A percentile compares a stretch with the other conserved stretches of the same genome.
phyloP scores from a whole-genome alignment of 1,140 invertebrate species.

The Sesamia nonagrioides region DNA sequence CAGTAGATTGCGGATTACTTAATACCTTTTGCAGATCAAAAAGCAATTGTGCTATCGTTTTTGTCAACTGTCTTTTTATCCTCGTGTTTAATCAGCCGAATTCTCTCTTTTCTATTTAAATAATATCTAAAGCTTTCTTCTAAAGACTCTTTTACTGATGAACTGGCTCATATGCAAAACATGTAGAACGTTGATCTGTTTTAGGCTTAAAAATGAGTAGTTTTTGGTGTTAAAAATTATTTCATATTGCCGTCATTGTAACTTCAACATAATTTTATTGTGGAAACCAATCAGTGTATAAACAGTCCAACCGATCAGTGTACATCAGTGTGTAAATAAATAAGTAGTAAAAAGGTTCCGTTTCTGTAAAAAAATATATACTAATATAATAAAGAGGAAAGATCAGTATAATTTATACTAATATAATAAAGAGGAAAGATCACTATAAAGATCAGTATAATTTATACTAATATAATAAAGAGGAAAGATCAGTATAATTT shows the following conservation, averaged over 20 bases:
- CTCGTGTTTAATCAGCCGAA: slow-evolving; percentile 51
- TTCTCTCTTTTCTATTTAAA: slow-evolving; percentile 48
- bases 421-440: no score
- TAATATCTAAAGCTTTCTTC: slow-evolving; percentile 49
- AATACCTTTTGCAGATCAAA: slow-evolving; percentile 57
- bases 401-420: no score
- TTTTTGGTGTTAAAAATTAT: slow-evolving; percentile 52
- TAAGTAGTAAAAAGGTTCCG: no score
- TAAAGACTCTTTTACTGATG: slow-evolving; percentile 33
- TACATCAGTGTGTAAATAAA: no score
- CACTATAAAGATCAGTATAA: no score
- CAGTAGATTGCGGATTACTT: slow-evolving; percentile 48
- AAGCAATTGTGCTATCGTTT: slow-evolving; percentile 38
- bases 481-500: no score
- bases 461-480: no score
- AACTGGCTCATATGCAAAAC: slow-evolving; percentile 45
- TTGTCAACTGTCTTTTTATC: slow-evolving; percentile 46
- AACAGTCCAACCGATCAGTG: no score
- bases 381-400: no score
- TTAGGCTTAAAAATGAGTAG: slow-evolving; percentile 50
- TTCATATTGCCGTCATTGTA: slow-evolving; percentile 49
- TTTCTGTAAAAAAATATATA: no score
- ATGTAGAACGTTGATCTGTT: slow-evolving; percentile 51
- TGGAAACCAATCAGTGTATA: no score
- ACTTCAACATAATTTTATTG: no score